Percentiles rank a stretch among this genome's conserved stretches.
These are phyloP conservation scores for Chiloscyllium plagiosum DNA, from an alignment of 2,113 vertebrate species.

Conservation along the genomic window DNA sequence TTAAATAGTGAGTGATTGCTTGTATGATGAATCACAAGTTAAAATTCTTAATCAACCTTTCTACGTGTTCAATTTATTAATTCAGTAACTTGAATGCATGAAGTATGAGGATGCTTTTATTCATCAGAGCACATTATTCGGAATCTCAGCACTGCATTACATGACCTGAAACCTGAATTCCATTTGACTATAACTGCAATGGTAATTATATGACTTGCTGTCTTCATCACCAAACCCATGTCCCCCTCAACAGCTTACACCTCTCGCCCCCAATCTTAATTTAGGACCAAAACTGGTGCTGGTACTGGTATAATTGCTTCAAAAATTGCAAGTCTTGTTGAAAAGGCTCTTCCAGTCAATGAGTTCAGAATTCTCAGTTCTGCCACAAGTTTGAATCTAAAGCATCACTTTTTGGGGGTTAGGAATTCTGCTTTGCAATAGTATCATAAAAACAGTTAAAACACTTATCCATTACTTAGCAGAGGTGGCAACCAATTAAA, in stretches of 20 bases:
- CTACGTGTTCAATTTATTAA: background rate
- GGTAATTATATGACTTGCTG: background rate
- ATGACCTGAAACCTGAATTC: background rate
- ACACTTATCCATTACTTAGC: background rate
- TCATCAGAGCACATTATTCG: background rate
- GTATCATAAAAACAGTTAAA: background rate
- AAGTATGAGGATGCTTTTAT: background rate
- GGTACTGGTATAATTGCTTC: background rate
- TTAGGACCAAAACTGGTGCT: background rate
- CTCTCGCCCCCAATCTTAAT: background rate
- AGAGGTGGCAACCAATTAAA: background rate
- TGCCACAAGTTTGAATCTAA: background rate
- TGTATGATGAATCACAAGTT: background rate
- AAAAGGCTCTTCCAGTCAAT: background rate
- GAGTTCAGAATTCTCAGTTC: background rate
- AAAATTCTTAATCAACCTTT: background rate
- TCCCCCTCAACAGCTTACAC: too few relatives aligned
- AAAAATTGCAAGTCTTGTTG: background rate
- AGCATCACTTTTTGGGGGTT: background rate
- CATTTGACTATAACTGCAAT: background rate
- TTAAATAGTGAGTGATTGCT: background rate
- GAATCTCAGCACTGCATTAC: background rate
- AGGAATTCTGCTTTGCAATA: background rate
- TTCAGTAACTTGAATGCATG: background rate
- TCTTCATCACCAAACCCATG: background rate